Base-by-base conservation (phyloP, 2,888 invertebrate species). In the Esperia sulphurella region DNA sequence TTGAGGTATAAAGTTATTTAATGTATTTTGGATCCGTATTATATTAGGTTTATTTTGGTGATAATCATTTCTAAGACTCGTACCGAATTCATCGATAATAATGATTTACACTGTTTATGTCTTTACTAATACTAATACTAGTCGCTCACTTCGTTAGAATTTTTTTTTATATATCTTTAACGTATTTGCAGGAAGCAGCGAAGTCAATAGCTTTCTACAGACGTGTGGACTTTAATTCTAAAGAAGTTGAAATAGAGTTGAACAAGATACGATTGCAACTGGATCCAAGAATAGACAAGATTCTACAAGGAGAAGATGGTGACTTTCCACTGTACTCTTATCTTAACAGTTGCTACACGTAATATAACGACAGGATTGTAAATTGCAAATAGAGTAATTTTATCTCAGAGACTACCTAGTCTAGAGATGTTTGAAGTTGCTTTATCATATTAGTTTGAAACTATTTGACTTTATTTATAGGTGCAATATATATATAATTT, bases 1-100 rank as follows among this genome's bases (percentile, higher is more conserved):
- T 81, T 14, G 63, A 78, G 71, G 84, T 84, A 14, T 21, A 21
- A n/a, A n/a, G n/a, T n/a, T n/a, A n/a, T n/a, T n/a, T n/a, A n/a
- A n/a, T n/a, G n/a, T n/a, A n/a, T n/a, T n/a, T n/a, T n/a, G n/a
- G n/a, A n/a, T n/a, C n/a, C n/a, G n/a, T n/a, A n/a, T n/a, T n/a
- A n/a, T n/a, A n/a, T n/a, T n/a, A n/a, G n/a, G n/a, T n/a, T n/a
- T n/a, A n/a, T n/a, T n/a, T n/a, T n/a, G n/a, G n/a, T n/a, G n/a
- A n/a, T n/a, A n/a, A n/a, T n/a, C n/a, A n/a, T n/a, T n/a, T n/a
- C n/a, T n/a, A n/a, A n/a, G n/a, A n/a, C n/a, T n/a, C n/a, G n/a
- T n/a, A n/a, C n/a, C n/a, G n/a, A n/a, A n/a, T n/a, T n/a, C n/a
- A n/a, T n/a, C n/a, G n/a, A n/a, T n/a, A n/a, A n/a, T n/a, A n/a